A percentile compares a stretch with the other conserved stretches of the same genome.
phyloP scores from a whole-genome alignment of 2,113 vertebrate genomes.

The Sisor rabdophorus region DNA sequence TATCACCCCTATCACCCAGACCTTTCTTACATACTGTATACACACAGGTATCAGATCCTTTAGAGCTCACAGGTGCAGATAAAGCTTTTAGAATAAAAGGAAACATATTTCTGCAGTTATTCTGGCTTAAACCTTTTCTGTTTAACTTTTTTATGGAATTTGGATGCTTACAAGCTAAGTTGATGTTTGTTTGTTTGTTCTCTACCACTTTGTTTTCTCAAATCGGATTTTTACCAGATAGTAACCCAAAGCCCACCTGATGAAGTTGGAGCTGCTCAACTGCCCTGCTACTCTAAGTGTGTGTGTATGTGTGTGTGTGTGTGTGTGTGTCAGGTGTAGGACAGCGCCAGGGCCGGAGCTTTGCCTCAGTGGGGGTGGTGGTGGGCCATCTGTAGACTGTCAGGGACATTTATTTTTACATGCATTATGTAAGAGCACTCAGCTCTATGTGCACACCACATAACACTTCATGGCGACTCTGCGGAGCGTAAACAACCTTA shows the following conservation, averaged over 20 bases:
- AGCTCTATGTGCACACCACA: neutral
- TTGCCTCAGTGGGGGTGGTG: slow-evolving; percentile 42
- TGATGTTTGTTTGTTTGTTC: neutral
- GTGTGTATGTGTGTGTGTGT: slow-evolving; percentile 5
- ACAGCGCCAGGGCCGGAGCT: slow-evolving; percentile 32
- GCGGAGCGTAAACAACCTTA: neutral
- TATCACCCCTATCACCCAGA: slow-evolving; percentile 51
- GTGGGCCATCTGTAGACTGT: slow-evolving; percentile 53
- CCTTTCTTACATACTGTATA: no score
- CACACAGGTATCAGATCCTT: no score
- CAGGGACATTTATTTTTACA: slow-evolving; percentile 55
- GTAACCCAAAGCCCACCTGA: slow-evolving; percentile 20
- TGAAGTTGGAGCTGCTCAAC: neutral
- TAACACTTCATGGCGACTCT: slow-evolving; percentile 18
- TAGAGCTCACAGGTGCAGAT: no score
- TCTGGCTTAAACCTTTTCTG: neutral
- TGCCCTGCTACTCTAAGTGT: slow-evolving; percentile 5
- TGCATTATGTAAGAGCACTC: slow-evolving; percentile 45
- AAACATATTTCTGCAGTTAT: no score
- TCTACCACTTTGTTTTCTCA: neutral
- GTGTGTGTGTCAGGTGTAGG: neutral
- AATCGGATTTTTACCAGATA: neutral
- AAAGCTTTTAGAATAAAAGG: no score
- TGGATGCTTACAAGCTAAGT: neutral
- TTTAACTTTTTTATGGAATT: no score